Evolutionary conservation across 2,888 invertebrate genomes (phyloP), one percentile per base, ranked within the genome.

Genomic region (Steinernema hermaphroditum): DNA sequence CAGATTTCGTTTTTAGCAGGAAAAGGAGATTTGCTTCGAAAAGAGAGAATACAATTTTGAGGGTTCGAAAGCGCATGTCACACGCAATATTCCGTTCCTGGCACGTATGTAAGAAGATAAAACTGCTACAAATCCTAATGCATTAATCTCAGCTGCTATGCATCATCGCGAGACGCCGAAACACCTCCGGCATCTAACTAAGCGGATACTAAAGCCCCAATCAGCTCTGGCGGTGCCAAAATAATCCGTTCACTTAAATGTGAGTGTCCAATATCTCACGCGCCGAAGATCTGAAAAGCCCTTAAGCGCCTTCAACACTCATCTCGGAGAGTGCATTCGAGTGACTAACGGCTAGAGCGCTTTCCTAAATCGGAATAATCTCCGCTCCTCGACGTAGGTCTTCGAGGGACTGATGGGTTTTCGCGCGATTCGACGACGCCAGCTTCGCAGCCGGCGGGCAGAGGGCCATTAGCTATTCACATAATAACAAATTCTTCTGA

Each of bases 391-490:
- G 24, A 24, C 50, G 24, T 9, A n/a, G n/a, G n/a, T 6, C 27
- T 16, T 22, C 16, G 62, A 29, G 12, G 54, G 4, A 2, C 4
- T 54, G 54, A 54, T 19, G 29, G n/a, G 62, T 32, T 27, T 32
- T 62, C 62, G 27, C 16, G 62, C 62, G 62, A 32, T 54, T 22
- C 22, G 12, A 27, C 22, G 6, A 27, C 24, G 54, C 27, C 27
- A 54, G 54, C 24, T 62, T 46, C 46, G 46, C 46, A 16, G 46
- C 22, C 46, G 62, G 62, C 6, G 32, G 32, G 27, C 16, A 2
- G 62, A 62, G 62, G 46, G 12, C 62, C 32, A 62, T 62, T 32
- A 62, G 62, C 62, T 32, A 62, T 62, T 62, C 62, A 32, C 62
- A 62, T 62, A 62, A 62, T 62, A 62, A 62, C 62, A 62, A 62